phyloP scores from a whole-genome alignment of 2,888 invertebrate genomes.

The Dusona sp. region DNA sequence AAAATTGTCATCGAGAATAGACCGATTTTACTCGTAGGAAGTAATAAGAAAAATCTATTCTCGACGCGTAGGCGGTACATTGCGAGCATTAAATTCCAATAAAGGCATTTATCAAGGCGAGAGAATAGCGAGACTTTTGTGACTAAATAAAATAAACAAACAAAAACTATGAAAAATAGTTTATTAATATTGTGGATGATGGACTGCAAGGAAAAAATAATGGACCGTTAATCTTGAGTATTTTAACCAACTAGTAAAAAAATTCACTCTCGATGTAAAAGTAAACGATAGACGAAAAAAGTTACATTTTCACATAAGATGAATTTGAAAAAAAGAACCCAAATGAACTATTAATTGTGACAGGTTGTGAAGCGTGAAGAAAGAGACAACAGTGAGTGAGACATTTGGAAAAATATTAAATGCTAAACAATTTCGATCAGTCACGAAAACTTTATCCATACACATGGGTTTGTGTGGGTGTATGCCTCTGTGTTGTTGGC shows the following conservation, averaged over 20 bases:
- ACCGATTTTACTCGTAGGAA: conserved; percentile 53
- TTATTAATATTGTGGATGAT: conserved; percentile 22
- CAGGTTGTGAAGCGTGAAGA: not conserved
- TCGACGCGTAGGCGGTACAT: conserved; percentile 43
- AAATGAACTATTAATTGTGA: not conserved
- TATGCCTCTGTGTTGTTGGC: not conserved
- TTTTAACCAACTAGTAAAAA: not conserved
- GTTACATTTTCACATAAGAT: not conserved
- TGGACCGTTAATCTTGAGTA: not conserved
- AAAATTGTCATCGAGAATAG: conserved; percentile 30
- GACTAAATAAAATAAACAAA: conserved; percentile 26
- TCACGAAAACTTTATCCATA: conserved; percentile 8
- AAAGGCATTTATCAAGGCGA: conserved; percentile 69
- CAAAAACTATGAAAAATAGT: conserved; percentile 46
- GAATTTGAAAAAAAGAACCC: not conserved
- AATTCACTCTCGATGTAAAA: not conserved
- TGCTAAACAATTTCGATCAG: not conserved
- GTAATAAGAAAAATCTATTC: conserved; percentile 71
- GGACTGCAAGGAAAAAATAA: not conserved
- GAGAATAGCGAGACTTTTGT: conserved; percentile 48
- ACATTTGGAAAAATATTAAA: conserved; percentile 11
- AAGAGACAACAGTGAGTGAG: not conserved
- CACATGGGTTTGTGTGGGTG: not conserved
- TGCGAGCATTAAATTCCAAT: conserved; percentile 68
- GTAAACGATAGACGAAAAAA: not conserved